Evolutionary conservation across 2,888 invertebrate genomes (phyloP), one percentile per base, ranked within the genome.

Genomic region (Lordiphosa andalusiaca): DNA sequence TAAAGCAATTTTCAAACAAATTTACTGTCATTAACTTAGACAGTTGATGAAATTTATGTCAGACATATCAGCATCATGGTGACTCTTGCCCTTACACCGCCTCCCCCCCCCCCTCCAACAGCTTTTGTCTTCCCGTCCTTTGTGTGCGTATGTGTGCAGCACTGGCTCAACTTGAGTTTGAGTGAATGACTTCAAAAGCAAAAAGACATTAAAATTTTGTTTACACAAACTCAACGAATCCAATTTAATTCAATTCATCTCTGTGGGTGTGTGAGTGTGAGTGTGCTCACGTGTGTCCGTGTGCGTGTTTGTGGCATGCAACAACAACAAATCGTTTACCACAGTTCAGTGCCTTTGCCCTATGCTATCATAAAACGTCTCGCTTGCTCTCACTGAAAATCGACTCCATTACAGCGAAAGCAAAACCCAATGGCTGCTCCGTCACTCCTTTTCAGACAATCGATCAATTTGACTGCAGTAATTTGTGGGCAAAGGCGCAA

Each of bases 171-270:
- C 73, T 71, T 47, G 53, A 73, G 75, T 77, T 77, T 78, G 77
- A 78, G 84, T 78, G 84, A 77, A 82, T 77, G 84, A 84, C 77
- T 84, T 84, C 84, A 78, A 77, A 77, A 77, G 77, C 84, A 78
- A 84, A 77, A 78, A 78, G 77, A 78, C 77, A 78, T 78, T 78
- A 78, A 78, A 73, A 78, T 78, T 84, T 84, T 78, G 77, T 78
- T 78, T 78, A 84, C 77, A 78, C 83, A 78, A 84, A 78, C 77
- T 82, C 84, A 78, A 78, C 84, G 77, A 78, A 78, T 78, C 77
- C 77, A 78, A 78, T 78, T 78, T 78, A 78, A 78, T 84, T 78
- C 77, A 78, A 78, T 78, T 84, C 76, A 61, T 82, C 61, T 71
- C 71, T 68, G 60, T 69, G 71, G 53, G 51, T 48, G 47, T 40